phyloP scores from a whole-genome alignment of 2,888 invertebrate species.

The Ernsta delagoae region DNA sequence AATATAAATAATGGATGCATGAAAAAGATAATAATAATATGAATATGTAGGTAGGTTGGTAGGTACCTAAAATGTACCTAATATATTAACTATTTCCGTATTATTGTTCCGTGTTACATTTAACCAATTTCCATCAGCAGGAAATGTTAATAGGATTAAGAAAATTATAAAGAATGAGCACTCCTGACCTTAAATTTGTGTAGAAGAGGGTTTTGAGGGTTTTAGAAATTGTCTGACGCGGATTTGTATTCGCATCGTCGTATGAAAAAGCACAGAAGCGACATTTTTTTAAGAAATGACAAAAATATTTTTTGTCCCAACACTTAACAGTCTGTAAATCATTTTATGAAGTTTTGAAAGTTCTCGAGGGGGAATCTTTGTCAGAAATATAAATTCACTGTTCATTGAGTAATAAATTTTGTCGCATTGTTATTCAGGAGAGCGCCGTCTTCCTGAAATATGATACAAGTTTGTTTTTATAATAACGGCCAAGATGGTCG shows the following conservation, averaged over 20 bases:
- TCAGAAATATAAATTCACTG: conserved; percentile 56
- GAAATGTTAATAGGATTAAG: too few species aligned
- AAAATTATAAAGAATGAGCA: too few species aligned
- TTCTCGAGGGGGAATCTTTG: conserved; percentile 49
- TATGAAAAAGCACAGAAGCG: neutral
- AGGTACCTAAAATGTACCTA: too few species aligned
- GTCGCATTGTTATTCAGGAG: conserved; percentile 61
- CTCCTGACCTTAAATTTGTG: too few species aligned
- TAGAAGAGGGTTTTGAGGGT: neutral
- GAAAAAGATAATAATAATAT: too few species aligned
- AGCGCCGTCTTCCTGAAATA: conserved; percentile 56
- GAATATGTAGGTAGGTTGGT: too few species aligned
- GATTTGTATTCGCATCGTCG: neutral
- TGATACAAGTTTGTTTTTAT: conserved; percentile 63
- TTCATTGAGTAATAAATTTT: conserved; percentile 62
- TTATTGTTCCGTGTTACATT: too few species aligned
- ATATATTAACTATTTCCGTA: too few species aligned
- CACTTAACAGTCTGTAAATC: conserved; percentile 48
- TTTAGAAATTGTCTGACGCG: neutral
- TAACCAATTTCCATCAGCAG: too few species aligned
- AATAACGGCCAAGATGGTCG: conserved; percentile 42
- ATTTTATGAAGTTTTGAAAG: conserved; percentile 53
- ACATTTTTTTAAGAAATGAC: conserved; percentile 11
- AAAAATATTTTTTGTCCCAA: conserved; percentile 37
- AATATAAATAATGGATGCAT: too few species aligned